Conservation (phyloP, 2,888 invertebrate species). For the Hyles lineata region DNA sequence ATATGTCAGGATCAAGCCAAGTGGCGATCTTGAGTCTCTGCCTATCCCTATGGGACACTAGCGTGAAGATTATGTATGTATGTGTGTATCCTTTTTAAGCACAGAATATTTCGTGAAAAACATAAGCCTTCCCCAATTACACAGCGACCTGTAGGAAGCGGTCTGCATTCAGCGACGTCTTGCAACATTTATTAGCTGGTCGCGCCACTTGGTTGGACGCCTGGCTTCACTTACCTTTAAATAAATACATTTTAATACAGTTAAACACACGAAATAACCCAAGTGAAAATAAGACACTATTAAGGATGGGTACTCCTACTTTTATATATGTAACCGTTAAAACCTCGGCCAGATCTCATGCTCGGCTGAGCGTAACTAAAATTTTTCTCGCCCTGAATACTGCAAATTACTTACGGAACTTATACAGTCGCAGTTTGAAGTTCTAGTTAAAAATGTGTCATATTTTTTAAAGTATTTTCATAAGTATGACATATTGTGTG, state of each 20-base stretch:
- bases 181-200: no score
- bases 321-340: conserved; percentile 19
- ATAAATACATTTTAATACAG: background rate
- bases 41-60: no score
- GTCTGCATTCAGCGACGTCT: background rate
- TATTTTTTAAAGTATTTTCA: background rate
- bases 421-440: conserved; percentile 13
- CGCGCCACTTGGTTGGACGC: no score
- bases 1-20: no score
- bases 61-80: no score
- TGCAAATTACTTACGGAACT: conserved; percentile 19
- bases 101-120: background rate
- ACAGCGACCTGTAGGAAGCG: background rate
- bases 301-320: conserved; percentile 2
- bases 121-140: background rate
- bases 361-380: conserved; percentile 25
- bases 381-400: conserved; percentile 30
- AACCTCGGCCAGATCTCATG: conserved; percentile 22
- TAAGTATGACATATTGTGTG: background rate
- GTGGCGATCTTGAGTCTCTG: no score
- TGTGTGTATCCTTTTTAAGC: no score
- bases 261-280: background rate
- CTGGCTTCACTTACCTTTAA: no score
- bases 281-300: background rate
- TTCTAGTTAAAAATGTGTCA: conserved; percentile 28